phyloP scores from a whole-genome alignment of 2,113 vertebrate genomes.

The Carollia perspicillata region DNA sequence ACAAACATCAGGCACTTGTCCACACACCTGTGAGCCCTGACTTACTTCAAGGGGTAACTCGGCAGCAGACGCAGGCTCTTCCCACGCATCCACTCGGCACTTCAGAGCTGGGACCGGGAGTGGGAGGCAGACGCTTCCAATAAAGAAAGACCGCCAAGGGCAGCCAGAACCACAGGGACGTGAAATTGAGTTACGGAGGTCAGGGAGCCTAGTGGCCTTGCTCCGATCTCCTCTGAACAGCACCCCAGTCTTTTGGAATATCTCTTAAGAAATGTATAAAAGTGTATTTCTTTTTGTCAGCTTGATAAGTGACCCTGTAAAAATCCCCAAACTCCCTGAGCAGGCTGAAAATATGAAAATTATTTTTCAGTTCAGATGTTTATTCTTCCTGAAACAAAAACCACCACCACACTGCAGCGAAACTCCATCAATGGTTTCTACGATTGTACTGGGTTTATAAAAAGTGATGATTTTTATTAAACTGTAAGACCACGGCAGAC shows the following conservation, averaged over 20 bases:
- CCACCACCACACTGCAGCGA: not conserved
- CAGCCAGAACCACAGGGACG: not conserved
- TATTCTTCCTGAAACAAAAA: not conserved
- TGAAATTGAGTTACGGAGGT: not conserved
- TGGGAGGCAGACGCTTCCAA: not conserved
- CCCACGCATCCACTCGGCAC: fast-evolving
- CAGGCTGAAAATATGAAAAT: not conserved
- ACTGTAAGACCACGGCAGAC: slow-evolving; percentile 49
- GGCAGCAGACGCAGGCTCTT: not conserved
- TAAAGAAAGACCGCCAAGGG: not conserved
- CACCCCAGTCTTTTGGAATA: not conserved
- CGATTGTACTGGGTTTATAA: slow-evolving; percentile 44
- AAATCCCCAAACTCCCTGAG: not conserved
- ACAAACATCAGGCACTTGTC: not conserved
- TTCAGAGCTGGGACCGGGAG: not conserved
- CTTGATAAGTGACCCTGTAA: not conserved
- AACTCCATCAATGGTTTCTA: not conserved
- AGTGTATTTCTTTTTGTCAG: not conserved
- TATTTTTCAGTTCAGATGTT: slow-evolving; percentile 33
- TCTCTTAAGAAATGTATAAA: not conserved
- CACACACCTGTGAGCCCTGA: fast-evolving
- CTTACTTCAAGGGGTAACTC: not conserved
- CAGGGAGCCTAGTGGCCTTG: not conserved
- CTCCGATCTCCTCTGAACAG: not conserved
- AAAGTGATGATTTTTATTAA: slow-evolving; percentile 73